Evolutionary conservation across 2,113 vertebrate genomes (phyloP).

Genomic region (Fregetta grallaria): DNA sequence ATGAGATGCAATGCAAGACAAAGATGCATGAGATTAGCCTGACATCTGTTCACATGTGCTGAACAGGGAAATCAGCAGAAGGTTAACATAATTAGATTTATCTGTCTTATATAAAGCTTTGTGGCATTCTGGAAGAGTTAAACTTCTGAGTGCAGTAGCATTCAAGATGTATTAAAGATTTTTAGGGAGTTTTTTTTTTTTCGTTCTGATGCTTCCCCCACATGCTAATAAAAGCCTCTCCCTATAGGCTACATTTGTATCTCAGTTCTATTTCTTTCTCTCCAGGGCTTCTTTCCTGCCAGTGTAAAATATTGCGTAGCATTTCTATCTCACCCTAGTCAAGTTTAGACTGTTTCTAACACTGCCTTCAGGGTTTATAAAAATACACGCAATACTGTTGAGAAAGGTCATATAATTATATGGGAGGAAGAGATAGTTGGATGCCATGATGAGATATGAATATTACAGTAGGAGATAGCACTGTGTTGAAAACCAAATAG

Average conservation of each 20-base stretch:
- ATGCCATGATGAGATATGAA: background rate
- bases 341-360: background rate
- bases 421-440: background rate
- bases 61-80: background rate
- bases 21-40: background rate
- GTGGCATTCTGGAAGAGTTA: background rate
- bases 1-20: background rate
- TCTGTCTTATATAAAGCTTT: background rate
- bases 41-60: background rate
- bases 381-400: background rate
- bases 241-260: background rate
- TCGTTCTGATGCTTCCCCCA: background rate
- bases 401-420: constrained; percentile 23
- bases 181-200: background rate
- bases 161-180: background rate
- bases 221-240: background rate
- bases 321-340: background rate
- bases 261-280: background rate
- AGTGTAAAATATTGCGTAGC: background rate
- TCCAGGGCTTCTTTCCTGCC: background rate
- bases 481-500: background rate
- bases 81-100: background rate
- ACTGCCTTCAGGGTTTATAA: constrained; percentile 6
- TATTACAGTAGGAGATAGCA: background rate
- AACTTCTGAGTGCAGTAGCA: background rate